phyloP scores from a whole-genome alignment of 1,140 invertebrate species.

The Nilaparvata lugens region DNA sequence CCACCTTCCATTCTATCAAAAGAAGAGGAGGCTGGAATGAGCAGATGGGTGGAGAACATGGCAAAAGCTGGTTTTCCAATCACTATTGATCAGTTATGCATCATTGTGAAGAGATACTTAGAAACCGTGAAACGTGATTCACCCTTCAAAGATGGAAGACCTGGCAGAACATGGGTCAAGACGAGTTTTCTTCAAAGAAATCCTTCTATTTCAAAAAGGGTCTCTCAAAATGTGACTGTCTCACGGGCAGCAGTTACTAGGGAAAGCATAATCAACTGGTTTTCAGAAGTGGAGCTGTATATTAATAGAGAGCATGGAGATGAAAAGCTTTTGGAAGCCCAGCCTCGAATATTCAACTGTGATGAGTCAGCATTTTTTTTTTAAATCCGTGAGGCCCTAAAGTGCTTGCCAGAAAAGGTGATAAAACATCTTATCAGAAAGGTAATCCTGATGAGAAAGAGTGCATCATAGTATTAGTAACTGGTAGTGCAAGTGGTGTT shows the following conservation, averaged over 20 bases:
- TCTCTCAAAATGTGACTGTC: too few relatives aligned
- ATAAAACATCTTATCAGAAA: slow-evolving; percentile 5
- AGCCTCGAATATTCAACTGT: slow-evolving; percentile 14
- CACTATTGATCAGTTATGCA: too few relatives aligned
- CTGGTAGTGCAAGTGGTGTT: slow-evolving; percentile 9
- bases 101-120: too few relatives aligned
- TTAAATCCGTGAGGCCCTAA: slow-evolving; percentile 5
- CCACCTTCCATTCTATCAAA: too few relatives aligned
- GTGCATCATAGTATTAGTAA: slow-evolving; percentile 14
- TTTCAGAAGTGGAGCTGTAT: too few relatives aligned
- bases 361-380: slow-evolving; percentile 20
- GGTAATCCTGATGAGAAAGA: slow-evolving; percentile 14
- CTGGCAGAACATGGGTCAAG: slow-evolving; percentile 21
- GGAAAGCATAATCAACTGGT: too few relatives aligned
- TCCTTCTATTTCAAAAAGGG: slow-evolving; percentile 25
- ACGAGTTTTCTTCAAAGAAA: slow-evolving; percentile 25
- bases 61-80: slow-evolving; percentile 2
- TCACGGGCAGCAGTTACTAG: too few relatives aligned
- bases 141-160: too few relatives aligned
- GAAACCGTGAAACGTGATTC: too few relatives aligned
- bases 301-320: too few relatives aligned
- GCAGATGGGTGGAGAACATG: too few relatives aligned
- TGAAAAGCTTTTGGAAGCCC: slow-evolving; percentile 22
- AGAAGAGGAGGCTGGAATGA: too few relatives aligned
- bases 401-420: slow-evolving; percentile 10